Conservation (phyloP, 1,140 invertebrate species). For the Himalopsyche phryganea region DNA sequence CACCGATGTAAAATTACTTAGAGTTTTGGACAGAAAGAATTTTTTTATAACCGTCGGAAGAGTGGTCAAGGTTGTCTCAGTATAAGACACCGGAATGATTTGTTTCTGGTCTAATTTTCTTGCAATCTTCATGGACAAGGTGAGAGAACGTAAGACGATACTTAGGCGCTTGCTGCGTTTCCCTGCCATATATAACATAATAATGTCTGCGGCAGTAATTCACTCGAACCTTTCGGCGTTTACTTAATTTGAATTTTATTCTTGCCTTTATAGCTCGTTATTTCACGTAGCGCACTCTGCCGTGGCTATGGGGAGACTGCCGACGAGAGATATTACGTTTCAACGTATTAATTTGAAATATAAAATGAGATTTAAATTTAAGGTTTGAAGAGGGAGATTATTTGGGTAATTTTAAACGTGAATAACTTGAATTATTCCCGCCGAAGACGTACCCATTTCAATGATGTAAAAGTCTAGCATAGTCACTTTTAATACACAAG, state of each 20-base stretch:
- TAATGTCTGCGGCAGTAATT: constrained; percentile 34
- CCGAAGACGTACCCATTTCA: not conserved
- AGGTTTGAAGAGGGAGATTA: constrained; percentile 18
- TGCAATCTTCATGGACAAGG: too few relatives aligned
- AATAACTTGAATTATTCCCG: constrained; percentile 10
- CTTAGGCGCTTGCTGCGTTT: not conserved
- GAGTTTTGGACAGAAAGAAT: too few relatives aligned
- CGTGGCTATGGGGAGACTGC: not conserved
- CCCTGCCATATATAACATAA: constrained; percentile 20
- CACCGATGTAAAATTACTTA: too few relatives aligned
- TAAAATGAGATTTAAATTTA: constrained; percentile 30
- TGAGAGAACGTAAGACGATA: too few relatives aligned
- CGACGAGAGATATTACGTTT: constrained; percentile 1
- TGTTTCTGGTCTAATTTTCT: too few relatives aligned
- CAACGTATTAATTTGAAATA: constrained; percentile 23
- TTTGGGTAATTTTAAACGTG: constrained; percentile 17
- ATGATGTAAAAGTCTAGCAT: too few relatives aligned
- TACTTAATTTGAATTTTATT: constrained; percentile 36
- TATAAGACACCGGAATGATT: not conserved
- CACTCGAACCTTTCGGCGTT: constrained; percentile 33
- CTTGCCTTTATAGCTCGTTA: constrained; percentile 34
- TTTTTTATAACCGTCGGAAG: too few relatives aligned
- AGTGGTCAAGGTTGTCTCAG: not conserved
- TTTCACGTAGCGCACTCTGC: constrained; percentile 8
- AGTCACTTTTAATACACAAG: too few relatives aligned